Evolutionary conservation across 2,113 vertebrate species (phyloP).

Genomic region (Thamnaconus septentrionalis): DNA sequence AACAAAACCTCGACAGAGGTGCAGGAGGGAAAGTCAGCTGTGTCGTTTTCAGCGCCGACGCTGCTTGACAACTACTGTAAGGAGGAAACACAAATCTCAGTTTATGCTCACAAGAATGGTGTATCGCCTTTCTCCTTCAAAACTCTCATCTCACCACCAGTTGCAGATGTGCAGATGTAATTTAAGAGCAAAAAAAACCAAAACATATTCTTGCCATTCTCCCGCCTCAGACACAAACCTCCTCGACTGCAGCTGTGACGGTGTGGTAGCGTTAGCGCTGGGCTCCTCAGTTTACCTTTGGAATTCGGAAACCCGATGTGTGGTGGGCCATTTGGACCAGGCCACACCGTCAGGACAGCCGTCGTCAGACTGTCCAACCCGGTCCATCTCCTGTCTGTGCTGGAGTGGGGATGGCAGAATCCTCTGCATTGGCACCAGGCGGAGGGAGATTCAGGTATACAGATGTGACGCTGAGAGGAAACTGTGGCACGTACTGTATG

Average conservation of each 20-base stretch:
- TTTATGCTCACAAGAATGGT: neutral
- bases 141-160: too few species aligned
- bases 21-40: neutral
- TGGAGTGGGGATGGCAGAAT: constrained; percentile 74
- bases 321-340: constrained; percentile 57
- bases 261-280: constrained; percentile 75
- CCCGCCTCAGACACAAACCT: constrained; percentile 76
- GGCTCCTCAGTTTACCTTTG: constrained; percentile 74
- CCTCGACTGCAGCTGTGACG: constrained; percentile 75
- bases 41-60: neutral
- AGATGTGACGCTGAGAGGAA: neutral
- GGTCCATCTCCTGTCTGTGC: constrained; percentile 71
- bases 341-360: constrained; percentile 1
- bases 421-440: constrained; percentile 78
- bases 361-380: neutral
- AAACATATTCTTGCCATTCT: constrained; percentile 6
- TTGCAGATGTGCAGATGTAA: neutral
- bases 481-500: neutral
- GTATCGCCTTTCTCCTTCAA: neutral
- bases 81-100: neutral
- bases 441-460: constrained; percentile 76
- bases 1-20: too few species aligned
- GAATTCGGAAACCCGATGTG: constrained; percentile 61
- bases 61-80: neutral
- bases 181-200: neutral